These are phyloP conservation scores for Eumeta japonica DNA, from an alignment of 1,140 invertebrate species.

Conservation along the genomic window DNA sequence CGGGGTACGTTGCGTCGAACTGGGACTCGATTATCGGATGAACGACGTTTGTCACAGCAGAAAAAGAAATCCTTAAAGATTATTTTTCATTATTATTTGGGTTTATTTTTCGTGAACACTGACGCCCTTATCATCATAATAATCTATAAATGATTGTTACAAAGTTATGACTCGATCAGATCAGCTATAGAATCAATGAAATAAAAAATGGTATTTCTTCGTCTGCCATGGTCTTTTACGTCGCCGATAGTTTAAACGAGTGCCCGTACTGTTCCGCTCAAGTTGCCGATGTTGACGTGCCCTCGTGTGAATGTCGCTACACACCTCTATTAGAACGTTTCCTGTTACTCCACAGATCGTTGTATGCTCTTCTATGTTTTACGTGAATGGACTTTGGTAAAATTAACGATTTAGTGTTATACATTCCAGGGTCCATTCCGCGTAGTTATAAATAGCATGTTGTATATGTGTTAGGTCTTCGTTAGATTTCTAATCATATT, in stretches of 20 bases:
- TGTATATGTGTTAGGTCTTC: slow-evolving; percentile 44
- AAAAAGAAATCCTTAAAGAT: too few relatives aligned
- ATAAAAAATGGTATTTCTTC: background rate
- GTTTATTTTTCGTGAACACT: background rate
- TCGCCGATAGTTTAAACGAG: too few relatives aligned
- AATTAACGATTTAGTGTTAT: background rate
- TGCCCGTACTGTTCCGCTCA: too few relatives aligned
- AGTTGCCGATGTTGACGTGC: too few relatives aligned
- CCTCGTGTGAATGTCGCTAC: background rate
- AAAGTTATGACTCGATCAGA: background rate
- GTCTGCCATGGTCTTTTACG: background rate
- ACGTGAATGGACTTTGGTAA: too few relatives aligned
- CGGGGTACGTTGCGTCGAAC: slow-evolving; percentile 41
- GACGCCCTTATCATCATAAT: background rate
- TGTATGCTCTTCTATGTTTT: background rate
- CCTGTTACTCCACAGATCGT: background rate
- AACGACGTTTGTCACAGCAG: too few relatives aligned
- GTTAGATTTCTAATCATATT: too few relatives aligned
- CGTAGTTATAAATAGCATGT: slow-evolving; percentile 26
- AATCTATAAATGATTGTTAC: background rate
- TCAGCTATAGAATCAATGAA: background rate
- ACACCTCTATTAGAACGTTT: background rate
- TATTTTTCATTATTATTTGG: background rate
- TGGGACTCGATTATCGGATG: background rate
- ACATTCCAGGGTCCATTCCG: background rate